Conservation (phyloP, 1,140 invertebrate genomes). For the Cotesia chilonis region DNA sequence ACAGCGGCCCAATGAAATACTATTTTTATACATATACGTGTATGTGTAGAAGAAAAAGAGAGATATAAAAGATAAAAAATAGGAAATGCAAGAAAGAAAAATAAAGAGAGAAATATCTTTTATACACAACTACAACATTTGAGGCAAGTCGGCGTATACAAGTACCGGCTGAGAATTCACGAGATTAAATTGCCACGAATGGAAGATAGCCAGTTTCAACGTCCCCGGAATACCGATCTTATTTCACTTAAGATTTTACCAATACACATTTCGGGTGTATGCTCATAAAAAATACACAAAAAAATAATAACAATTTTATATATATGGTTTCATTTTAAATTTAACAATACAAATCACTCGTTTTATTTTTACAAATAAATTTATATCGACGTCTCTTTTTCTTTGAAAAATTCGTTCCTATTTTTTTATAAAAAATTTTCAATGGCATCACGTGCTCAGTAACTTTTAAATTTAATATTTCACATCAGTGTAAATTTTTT, state of each 20-base stretch:
- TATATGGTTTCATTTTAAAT: background rate
- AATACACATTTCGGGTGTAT: background rate
- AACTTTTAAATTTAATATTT: no score
- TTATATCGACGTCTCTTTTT: no score
- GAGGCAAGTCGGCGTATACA: constrained; percentile 17
- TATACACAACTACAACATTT: background rate
- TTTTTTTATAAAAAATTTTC: no score
- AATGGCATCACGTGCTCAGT: no score
- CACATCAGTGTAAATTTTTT: no score
- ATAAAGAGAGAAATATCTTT: no score
- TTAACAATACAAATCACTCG: no score
- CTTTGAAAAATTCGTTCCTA: no score
- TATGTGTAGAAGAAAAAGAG: background rate
- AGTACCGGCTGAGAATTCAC: constrained; percentile 46
- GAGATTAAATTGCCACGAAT: constrained; percentile 61
- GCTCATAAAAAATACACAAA: constrained; percentile 10
- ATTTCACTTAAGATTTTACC: constrained; percentile 41
- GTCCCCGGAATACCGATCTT: constrained; percentile 59
- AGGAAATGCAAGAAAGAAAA: constrained; percentile 12
- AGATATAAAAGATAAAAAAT: background rate
- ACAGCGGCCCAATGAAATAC: constrained; percentile 9
- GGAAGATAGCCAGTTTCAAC: constrained; percentile 49
- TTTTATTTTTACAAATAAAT: no score
- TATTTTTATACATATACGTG: background rate
- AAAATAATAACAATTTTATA: constrained; percentile 5